phyloP scores from a whole-genome alignment of 2,888 invertebrate genomes.

The Cerceris ruficornis region DNA sequence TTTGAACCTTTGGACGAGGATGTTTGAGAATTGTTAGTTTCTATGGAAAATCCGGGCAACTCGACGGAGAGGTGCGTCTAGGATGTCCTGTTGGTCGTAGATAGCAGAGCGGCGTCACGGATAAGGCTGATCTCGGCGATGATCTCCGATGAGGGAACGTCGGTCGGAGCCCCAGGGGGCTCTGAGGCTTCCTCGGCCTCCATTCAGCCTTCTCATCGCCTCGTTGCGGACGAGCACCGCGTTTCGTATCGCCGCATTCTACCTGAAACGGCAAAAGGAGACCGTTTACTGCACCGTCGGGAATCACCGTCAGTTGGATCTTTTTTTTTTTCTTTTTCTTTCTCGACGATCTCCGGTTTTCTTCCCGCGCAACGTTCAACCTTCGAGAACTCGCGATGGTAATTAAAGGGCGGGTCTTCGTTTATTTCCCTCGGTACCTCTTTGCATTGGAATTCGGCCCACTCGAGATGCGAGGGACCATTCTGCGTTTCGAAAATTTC shows the following conservation, averaged over 20 bases:
- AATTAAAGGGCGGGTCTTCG: conserved; percentile 23
- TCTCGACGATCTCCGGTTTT: neutral
- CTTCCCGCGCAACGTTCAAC: neutral
- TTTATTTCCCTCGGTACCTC: conserved; percentile 16
- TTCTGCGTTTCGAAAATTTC: neutral
- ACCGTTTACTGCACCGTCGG: conserved; percentile 39
- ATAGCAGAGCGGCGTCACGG: conserved; percentile 39
- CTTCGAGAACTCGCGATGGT: neutral
- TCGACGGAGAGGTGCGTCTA: neutral
- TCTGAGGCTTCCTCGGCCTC: conserved; percentile 80
- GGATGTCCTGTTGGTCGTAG: conserved; percentile 11
- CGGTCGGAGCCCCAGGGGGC: conserved; percentile 79
- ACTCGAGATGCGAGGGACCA: neutral
- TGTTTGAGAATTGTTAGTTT: no score
- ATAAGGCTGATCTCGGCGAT: conserved; percentile 51
- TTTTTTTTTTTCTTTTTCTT: conserved; percentile 13
- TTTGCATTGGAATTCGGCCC: conserved; percentile 18
- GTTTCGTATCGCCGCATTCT: conserved; percentile 71
- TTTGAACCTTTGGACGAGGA: no score
- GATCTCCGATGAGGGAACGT: conserved; percentile 66
- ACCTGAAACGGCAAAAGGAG: conserved; percentile 60
- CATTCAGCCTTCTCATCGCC: conserved; percentile 79
- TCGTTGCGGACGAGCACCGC: conserved; percentile 67
- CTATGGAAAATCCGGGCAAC: no score
- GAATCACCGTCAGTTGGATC: neutral